Conservation (phyloP, 2,113 vertebrate genomes). For the Nymphicus hollandicus region DNA sequence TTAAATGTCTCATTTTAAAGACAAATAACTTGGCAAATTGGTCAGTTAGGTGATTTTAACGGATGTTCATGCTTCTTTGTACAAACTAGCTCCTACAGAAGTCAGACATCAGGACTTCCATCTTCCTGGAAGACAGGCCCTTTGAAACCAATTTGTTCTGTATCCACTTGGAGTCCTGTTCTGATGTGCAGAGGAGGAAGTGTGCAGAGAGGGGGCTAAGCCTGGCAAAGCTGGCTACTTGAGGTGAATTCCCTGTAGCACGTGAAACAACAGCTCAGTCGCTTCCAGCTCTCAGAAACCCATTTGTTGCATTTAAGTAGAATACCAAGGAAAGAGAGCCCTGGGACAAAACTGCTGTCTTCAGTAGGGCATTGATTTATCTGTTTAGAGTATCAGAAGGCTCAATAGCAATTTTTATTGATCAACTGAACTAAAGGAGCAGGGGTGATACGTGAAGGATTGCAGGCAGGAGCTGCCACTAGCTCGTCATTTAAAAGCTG, state of each 20-base stretch:
- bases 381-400: background rate
- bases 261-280: accelerated
- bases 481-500: background rate
- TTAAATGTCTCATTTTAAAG: background rate
- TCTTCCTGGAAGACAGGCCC: background rate
- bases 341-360: background rate
- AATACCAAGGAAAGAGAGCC: background rate
- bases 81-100: background rate
- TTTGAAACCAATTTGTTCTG: background rate
- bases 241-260: background rate
- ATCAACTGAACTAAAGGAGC: background rate
- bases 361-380: background rate
- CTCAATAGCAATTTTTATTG: background rate
- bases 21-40: background rate
- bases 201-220: background rate
- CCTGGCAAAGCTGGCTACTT: background rate
- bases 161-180: background rate
- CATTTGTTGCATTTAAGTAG: background rate
- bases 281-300: background rate
- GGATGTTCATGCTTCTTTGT: background rate
- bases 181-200: background rate
- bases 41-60: background rate
- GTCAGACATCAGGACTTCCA: background rate
- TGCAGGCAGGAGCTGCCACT: background rate
- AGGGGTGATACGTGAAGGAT: background rate